These are phyloP conservation scores for Melieria omissa DNA, from an alignment of 2,888 invertebrate genomes.

Conservation along the genomic window DNA sequence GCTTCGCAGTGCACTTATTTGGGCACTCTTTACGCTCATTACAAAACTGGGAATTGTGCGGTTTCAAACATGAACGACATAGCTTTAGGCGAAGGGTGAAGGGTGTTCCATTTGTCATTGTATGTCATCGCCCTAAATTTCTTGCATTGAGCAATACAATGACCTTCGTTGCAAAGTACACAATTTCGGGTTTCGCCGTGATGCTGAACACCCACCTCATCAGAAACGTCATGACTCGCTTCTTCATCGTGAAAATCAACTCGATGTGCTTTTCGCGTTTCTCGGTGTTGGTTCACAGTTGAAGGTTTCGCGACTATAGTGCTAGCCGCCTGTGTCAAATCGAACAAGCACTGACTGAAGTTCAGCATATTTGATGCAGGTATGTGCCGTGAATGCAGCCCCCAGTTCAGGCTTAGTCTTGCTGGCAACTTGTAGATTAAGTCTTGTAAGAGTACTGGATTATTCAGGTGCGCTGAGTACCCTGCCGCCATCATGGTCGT, in stretches of 20 bases:
- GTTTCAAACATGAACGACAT: background rate
- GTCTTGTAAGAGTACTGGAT: background rate
- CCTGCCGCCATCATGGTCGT: background rate
- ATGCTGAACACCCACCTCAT: background rate
- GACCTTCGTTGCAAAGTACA: background rate
- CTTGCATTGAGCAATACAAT: background rate
- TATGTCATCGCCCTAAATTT: background rate
- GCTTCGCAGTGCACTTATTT: background rate
- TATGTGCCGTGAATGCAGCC: background rate
- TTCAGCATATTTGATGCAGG: background rate
- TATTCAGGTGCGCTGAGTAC: background rate
- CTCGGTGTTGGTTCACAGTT: background rate
- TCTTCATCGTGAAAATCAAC: too few species aligned
- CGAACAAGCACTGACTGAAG: background rate
- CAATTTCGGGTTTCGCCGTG: background rate
- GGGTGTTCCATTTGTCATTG: background rate
- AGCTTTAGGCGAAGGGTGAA: background rate
- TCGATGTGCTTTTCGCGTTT: too few species aligned
- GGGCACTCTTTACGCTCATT: background rate
- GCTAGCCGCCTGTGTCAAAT: background rate
- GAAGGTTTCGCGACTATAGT: background rate
- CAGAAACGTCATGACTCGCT: too few species aligned
- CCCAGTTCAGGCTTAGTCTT: background rate
- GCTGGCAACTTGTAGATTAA: conserved; percentile 6
- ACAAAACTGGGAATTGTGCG: too few species aligned